phyloP scores from a whole-genome alignment of 2,888 invertebrate genomes.

The Brachyptera putata region DNA sequence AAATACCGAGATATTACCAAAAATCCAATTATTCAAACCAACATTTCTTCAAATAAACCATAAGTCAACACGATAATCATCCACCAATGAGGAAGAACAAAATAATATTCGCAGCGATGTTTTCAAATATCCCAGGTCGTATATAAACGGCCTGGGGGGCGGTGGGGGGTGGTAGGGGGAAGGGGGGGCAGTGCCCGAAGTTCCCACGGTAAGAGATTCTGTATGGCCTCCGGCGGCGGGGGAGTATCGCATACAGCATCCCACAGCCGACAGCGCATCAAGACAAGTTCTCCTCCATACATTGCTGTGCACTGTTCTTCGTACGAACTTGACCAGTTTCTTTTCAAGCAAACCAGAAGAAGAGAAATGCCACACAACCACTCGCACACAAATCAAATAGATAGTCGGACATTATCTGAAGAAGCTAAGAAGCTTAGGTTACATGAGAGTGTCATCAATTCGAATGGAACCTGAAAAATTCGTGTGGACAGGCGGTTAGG shows the following conservation, averaged over 20 bases:
- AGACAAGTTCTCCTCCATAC: conserved; percentile 7
- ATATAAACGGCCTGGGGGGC: too few species aligned
- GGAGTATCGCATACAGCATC: background rate
- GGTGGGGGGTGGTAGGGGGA: background rate
- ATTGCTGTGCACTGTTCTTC: background rate
- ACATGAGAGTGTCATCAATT: conserved; percentile 14
- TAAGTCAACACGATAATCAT: too few species aligned
- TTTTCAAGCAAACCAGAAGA: conserved; percentile 4
- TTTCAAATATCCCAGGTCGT: too few species aligned
- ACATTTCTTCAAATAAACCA: too few species aligned
- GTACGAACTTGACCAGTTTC: background rate
- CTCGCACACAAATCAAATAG: conserved; percentile 20
- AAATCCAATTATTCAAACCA: too few species aligned
- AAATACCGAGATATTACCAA: too few species aligned
- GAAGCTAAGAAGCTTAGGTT: background rate
- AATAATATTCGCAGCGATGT: too few species aligned
- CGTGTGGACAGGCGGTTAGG: background rate
- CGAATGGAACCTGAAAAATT: conserved; percentile 1
- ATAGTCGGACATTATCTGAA: conserved; percentile 15
- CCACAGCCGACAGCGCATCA: background rate
- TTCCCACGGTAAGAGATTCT: conserved; percentile 13
- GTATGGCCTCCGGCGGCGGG: conserved; percentile 2
- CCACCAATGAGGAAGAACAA: too few species aligned
- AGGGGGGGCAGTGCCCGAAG: background rate
- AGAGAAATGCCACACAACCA: background rate